Percentiles rank a stretch among this genome's conserved stretches.
Conservation (phyloP, 2,888 invertebrate species). For the Acronicta aceris region DNA sequence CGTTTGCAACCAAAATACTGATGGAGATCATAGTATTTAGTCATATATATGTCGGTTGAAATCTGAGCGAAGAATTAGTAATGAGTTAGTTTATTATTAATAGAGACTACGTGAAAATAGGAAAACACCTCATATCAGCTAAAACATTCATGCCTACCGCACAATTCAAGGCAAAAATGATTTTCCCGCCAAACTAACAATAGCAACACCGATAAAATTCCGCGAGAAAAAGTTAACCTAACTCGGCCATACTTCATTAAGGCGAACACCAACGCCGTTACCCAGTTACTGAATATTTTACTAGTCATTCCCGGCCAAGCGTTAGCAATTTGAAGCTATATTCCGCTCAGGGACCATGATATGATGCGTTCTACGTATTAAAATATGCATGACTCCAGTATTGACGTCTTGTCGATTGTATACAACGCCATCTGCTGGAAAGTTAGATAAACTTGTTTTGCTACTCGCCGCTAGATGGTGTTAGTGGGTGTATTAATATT, state of each 20-base stretch:
- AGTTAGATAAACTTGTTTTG: conserved; percentile 38
- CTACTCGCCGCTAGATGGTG: conserved; percentile 66
- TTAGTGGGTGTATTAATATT: conserved; percentile 29
- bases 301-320: conserved; percentile 75
- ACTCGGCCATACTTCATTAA: conserved; percentile 79
- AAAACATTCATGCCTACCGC: conserved; percentile 36
- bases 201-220: conserved; percentile 50
- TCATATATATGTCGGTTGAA: too few species aligned
- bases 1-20: too few species aligned
- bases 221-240: conserved; percentile 56
- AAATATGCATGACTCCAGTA: conserved; percentile 80
- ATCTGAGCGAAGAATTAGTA: too few species aligned
- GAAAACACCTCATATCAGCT: conserved; percentile 7
- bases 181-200: conserved; percentile 43
- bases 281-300: conserved; percentile 83
- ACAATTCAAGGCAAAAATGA: conserved; percentile 40
- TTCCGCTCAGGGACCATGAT: conserved; percentile 76
- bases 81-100: too few species aligned
- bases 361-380: conserved; percentile 73
- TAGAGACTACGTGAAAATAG: neutral
- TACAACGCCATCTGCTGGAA: conserved; percentile 73
- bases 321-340: conserved; percentile 82
- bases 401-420: conserved; percentile 73
- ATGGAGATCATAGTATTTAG: too few species aligned
- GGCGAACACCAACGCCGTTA: conserved; percentile 84